Base-by-base conservation (phyloP, 2,888 invertebrate genomes). In the Calephelis perditalis region DNA sequence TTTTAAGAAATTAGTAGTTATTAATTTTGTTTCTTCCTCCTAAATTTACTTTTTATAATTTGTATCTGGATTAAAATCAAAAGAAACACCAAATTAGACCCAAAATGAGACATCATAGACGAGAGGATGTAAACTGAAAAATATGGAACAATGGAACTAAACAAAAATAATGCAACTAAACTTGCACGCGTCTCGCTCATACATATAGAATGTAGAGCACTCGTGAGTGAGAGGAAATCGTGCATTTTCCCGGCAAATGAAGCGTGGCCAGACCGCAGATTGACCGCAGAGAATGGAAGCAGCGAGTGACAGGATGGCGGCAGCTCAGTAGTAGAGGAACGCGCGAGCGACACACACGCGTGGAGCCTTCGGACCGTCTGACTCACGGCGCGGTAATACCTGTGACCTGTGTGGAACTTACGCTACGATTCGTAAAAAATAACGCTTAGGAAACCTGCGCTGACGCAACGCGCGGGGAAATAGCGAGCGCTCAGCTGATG, bases 231-330 rank as follows among this genome's bases (percentile, higher is more conserved):
- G 85, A 86, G 78, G 74, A 68, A 73, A 71, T 68, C 67, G 77
- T 79, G 79, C 86, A 89, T 90, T 91, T 91, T 90, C 90, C 85
- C 86, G 84, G 85, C 89, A 91, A 91, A 91, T 91, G 91, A 91
- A 89, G 88, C 89, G 84, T 89, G 90, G 87, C 88, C 78, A 86
- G 82, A 90, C 91, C 91, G 82, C 91, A 91, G 89, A 90, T 91
- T 90, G 89, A 90, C 91, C 91, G 86, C 91, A 90, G 91, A 88
- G 88, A 86, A 86, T 87, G 89, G 87, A 89, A 84, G 89, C 87
- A 87, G 84, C 85, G 84, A 87, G 86, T 89, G 89, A 87, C 87
- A 90, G 89, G 82, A 88, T 90, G 91, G 89, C 90, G 86, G 86
- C 87, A 77, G 79, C 73, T 86, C 85, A 89, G 89, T 91, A 81